Percentiles rank a stretch among this genome's conserved stretches.
Evolutionary conservation across 2,113 vertebrate genomes (phyloP).

Genomic region (Microtus montanus): DNA sequence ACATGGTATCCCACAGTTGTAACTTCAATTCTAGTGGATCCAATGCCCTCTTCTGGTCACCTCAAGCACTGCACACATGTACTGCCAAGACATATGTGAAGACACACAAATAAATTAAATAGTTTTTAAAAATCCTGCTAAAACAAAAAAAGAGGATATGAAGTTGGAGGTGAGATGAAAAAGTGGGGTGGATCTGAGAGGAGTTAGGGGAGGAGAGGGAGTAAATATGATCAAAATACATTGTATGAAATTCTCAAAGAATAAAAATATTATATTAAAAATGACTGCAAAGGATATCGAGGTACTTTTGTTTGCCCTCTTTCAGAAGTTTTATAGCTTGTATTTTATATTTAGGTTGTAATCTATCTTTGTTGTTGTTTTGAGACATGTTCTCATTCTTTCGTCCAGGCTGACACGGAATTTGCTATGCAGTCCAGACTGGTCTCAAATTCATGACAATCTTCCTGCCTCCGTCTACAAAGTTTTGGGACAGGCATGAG

Average conservation of each 20-base stretch:
- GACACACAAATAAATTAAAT: background rate
- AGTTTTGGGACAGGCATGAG: background rate
- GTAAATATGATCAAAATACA: background rate
- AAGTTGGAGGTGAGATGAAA: background rate
- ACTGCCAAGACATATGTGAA: background rate
- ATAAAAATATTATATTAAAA: background rate
- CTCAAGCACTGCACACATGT: background rate
- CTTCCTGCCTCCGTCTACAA: background rate
- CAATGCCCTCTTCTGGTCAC: background rate
- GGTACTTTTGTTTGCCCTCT: background rate
- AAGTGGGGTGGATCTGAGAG: background rate
- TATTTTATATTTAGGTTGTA: background rate
- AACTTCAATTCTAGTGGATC: background rate
- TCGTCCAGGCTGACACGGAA: background rate
- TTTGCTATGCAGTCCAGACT: background rate
- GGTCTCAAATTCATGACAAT: background rate
- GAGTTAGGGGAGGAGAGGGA: background rate
- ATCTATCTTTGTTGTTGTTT: background rate
- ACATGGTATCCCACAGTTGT: background rate
- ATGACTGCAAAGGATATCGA: background rate
- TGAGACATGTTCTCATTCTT: background rate
- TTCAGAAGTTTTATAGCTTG: background rate
- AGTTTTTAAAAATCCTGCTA: background rate
- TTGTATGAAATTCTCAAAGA: background rate
- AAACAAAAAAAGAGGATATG: background rate